Evolutionary conservation across 1,140 invertebrate genomes (phyloP).

Genomic region (Ladona fulva): DNA sequence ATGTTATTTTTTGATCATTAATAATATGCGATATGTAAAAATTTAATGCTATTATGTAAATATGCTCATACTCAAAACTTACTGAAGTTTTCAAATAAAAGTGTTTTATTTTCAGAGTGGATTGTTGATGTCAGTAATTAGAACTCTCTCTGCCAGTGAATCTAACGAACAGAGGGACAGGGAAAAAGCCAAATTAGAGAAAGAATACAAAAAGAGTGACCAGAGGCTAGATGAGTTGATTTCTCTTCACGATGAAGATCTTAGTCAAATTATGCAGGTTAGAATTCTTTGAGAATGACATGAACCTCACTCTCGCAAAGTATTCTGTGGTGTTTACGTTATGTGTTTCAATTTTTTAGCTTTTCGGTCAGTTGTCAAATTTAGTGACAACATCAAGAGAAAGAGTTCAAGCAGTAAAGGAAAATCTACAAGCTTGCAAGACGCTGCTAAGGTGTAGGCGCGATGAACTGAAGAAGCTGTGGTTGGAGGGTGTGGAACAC

Average conservation of each 20-base stretch:
- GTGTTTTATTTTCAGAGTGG: conserved; percentile 57
- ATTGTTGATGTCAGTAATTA: conserved; percentile 84
- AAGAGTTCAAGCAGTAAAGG: conserved; percentile 74
- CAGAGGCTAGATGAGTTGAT: conserved; percentile 79
- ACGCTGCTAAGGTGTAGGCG: conserved; percentile 79
- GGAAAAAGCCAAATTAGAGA: conserved; percentile 87
- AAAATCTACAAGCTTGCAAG: conserved; percentile 84
- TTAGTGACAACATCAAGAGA: conserved; percentile 69
- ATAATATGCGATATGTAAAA: too few species aligned
- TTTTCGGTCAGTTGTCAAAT: conserved; percentile 71
- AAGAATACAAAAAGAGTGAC: conserved; percentile 87
- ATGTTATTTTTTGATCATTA: too few species aligned
- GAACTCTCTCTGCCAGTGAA: conserved; percentile 82
- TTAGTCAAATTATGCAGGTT: conserved; percentile 76
- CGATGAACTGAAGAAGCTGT: conserved; percentile 86
- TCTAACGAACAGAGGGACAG: conserved; percentile 90
- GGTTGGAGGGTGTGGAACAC: conserved; percentile 87
- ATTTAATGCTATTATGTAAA: neutral
- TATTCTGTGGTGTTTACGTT: neutral
- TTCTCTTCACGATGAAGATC: conserved; percentile 75
- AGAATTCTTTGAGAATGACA: conserved; percentile 10
- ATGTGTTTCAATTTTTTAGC: conserved; percentile 39
- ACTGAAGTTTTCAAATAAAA: neutral
- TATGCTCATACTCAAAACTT: neutral
- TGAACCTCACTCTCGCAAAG: neutral